Conservation (phyloP, 2,797 vertebrate species). For the Cephalopachus bancanus region DNA sequence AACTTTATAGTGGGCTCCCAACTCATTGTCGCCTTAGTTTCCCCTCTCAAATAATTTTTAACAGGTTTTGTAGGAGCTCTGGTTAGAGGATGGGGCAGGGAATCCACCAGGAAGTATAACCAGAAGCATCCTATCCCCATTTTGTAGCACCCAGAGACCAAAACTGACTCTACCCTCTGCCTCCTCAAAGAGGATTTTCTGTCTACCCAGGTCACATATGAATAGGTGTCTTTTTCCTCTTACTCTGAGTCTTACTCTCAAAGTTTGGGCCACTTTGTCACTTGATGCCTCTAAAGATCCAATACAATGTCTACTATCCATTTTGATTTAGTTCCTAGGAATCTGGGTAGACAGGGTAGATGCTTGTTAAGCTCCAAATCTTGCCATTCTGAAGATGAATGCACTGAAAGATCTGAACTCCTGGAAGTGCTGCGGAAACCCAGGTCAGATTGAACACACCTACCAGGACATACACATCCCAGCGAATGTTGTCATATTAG, state of each 20-base stretch:
- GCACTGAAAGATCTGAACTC: not conserved
- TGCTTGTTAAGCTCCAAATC: not conserved
- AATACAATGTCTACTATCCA: not conserved
- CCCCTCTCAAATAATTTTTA: not conserved
- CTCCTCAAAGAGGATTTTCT: not conserved
- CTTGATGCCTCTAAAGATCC: not conserved
- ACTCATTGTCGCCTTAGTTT: not conserved
- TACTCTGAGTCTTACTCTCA: not conserved
- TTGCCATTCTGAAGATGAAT: not conserved
- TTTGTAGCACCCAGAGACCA: not conserved
- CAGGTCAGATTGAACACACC: not conserved
- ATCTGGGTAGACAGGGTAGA: not conserved
- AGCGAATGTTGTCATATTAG: not conserved
- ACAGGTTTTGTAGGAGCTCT: not conserved
- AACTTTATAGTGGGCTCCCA: not conserved
- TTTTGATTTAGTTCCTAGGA: not conserved
- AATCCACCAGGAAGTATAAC: not conserved
- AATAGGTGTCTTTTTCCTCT: not conserved
- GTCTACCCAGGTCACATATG: not conserved
- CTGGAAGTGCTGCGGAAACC: not conserved
- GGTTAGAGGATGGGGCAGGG: not conserved
- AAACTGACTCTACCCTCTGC: not conserved
- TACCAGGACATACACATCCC: not conserved
- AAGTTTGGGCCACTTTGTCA: not conserved
- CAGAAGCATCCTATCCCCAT: not conserved